phyloP scores from a whole-genome alignment of 2,888 invertebrate species.

The Isotomurus palustris region DNA sequence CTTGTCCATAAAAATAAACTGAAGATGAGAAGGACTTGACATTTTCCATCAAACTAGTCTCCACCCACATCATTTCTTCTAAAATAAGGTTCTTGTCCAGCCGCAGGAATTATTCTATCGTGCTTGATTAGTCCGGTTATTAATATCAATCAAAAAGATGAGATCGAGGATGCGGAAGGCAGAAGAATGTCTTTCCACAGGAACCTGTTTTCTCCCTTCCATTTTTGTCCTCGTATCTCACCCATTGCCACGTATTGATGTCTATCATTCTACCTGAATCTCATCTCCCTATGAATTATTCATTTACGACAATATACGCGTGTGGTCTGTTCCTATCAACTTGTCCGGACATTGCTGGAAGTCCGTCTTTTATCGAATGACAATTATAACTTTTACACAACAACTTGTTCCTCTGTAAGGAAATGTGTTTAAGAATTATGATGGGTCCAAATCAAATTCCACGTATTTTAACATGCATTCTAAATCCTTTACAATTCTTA shows the following conservation, averaged over 20 bases:
- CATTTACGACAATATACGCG: slow-evolving; percentile 46
- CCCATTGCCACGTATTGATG: slow-evolving; percentile 15
- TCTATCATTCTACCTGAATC: slow-evolving; percentile 4
- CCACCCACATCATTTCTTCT: slow-evolving; percentile 29
- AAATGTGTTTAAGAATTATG: too few species aligned
- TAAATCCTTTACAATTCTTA: too few species aligned
- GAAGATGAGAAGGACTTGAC: slow-evolving; percentile 14
- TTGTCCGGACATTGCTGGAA: too few species aligned
- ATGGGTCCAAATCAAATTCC: too few species aligned
- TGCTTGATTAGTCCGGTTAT: slow-evolving; percentile 2
- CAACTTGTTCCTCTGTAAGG: too few species aligned
- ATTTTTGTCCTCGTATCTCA: slow-evolving; percentile 7
- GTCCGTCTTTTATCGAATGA: too few species aligned
- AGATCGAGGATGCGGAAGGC: slow-evolving; percentile 2
- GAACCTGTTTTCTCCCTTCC: slow-evolving; percentile 17
- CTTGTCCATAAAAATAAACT: not conserved
- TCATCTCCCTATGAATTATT: slow-evolving; percentile 43
- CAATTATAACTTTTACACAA: too few species aligned
- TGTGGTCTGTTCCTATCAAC: slow-evolving; percentile 46
- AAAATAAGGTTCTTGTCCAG: slow-evolving; percentile 12
- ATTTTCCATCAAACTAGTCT: slow-evolving; percentile 34
- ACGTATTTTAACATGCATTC: too few species aligned
- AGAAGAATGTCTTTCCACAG: not conserved
- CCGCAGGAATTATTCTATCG: slow-evolving; percentile 3
- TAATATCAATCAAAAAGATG: slow-evolving; percentile 8